Evolutionary conservation across 2,888 invertebrate species (phyloP), one percentile per base, ranked within the genome.

Genomic region (Carcina quercana): DNA sequence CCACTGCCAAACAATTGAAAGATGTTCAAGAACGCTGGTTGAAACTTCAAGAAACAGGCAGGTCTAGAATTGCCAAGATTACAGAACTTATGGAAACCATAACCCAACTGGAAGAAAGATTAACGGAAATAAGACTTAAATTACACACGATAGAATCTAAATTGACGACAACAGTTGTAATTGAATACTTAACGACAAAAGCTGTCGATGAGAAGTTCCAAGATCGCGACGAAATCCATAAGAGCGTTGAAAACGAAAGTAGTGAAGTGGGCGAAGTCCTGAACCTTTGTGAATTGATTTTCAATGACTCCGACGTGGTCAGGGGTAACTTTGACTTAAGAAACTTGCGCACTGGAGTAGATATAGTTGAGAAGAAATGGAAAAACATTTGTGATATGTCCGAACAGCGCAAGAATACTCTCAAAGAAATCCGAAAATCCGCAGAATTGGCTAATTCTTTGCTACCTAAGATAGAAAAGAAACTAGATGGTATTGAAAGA

Each of bases 301-400:
- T 94, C 26, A 91, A 87, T 50, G 93, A 94, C 50, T 88, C 90
- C 2, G 91, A 93, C 45, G 85, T 89, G 0, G 87, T 89, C 67
- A 91, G 90, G 52, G 87, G 88, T 0, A 89, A 91, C 46, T 89
- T 93, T 31, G 89, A 91, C 40, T 87, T 89, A 0, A 88, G 90
- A 20, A 87, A 88, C 30, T 79, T 94, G 7, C 88, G 87, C 15
- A 78, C 80, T 0, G 89, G 91, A 0, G 87, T 90, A 30, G 88
- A 91, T 30, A 89, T 89, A 35, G 76, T 94, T 7, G 93, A 94
- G 50, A 89, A 88, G 56, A 87, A 93, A 41, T 94, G 94, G 94
- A 92, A 90, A 51, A 86, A 86, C 25, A 89, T 93, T 2, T 94
- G 93, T 54, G 87, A 88, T 2, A 85, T 88, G 57, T 92, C 92